phyloP scores from a whole-genome alignment of 2,888 invertebrate genomes.

The Sinentomon sp. region DNA sequence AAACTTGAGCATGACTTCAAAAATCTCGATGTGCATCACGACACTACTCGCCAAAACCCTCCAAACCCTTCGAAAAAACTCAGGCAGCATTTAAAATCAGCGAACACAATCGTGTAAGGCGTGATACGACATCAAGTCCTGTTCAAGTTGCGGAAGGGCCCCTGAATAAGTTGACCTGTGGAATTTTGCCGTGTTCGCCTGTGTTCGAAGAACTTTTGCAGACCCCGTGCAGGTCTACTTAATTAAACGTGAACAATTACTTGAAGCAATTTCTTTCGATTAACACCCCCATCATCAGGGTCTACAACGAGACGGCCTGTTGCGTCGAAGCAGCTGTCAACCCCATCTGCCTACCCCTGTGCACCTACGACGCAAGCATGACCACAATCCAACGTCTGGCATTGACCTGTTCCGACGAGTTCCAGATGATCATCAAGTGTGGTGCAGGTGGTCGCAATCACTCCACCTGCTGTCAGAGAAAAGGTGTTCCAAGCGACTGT shows the following conservation, averaged over 20 bases:
- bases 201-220: slow-evolving; percentile 8
- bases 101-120: no score
- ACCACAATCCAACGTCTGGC: slow-evolving; percentile 43
- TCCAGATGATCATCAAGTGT: slow-evolving; percentile 37
- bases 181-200: neutral
- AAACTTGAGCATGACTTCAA: no score
- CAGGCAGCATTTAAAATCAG: no score
- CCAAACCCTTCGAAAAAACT: no score
- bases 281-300: slow-evolving; percentile 2
- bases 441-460: slow-evolving; percentile 41
- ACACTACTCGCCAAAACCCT: no score
- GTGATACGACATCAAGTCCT: no score
- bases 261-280: neutral
- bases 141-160: no score
- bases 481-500: slow-evolving; percentile 39
- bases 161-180: neutral
- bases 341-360: slow-evolving; percentile 41
- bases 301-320: slow-evolving; percentile 50
- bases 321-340: slow-evolving; percentile 40
- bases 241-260: no score
- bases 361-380: slow-evolving; percentile 55
- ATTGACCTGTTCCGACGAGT: slow-evolving; percentile 42
- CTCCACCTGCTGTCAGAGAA: slow-evolving; percentile 38
- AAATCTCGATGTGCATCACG: no score
- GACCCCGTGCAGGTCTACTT: no score